Evolutionary conservation across 2,797 vertebrate genomes (phyloP), one percentile per base, ranked within the genome.

Genomic region (Enteromius mattozi): DNA sequence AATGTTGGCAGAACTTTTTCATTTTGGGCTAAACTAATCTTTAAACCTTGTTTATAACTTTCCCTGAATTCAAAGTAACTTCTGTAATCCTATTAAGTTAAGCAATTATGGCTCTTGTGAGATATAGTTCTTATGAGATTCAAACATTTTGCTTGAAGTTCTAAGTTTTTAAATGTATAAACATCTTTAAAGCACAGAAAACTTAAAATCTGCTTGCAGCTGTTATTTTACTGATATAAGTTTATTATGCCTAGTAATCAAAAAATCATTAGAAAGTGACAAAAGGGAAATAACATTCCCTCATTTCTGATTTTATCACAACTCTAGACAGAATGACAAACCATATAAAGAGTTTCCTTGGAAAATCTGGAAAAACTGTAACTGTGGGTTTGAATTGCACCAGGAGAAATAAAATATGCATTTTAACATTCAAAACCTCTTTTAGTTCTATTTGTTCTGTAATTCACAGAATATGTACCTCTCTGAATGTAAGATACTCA

Each of bases 391-490:
- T 74, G 24, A 72, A 49, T 24, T 10, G 70, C 45, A 49, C 45
- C 9, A 76, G 27, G 27, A 47, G 45, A 74, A 74, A 42, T 70
- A 42, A 49, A 54, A n/a, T 21, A 21, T 30, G 2, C 16, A 54
- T 75, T 54, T 81, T 59, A 19, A 59, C 13, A 42, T 81, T 54
- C 10, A 33, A 45, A 27, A 59, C 16, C 9, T 13, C 1, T 8
- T 71, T 59, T 30, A 17, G n/a, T 16, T 24, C 9, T 10, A 63
- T 47, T 35, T 80, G 45, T 81, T 30, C 10, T 59, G 17, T 33
- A 61, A 45, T 45, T 81, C 80, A 69, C 12, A 27, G 56, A 82
- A 63, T 69, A 47, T 66, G 7, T 66, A 77, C 35, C 51, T 59
- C 19, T 40, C 51, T 40, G 74, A 56, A 76, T 13, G 17, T 56